A percentile compares a stretch with the other conserved stretches of the same genome.
Conservation (phyloP, 2,113 vertebrate species). For the Corythaeola cristata region DNA sequence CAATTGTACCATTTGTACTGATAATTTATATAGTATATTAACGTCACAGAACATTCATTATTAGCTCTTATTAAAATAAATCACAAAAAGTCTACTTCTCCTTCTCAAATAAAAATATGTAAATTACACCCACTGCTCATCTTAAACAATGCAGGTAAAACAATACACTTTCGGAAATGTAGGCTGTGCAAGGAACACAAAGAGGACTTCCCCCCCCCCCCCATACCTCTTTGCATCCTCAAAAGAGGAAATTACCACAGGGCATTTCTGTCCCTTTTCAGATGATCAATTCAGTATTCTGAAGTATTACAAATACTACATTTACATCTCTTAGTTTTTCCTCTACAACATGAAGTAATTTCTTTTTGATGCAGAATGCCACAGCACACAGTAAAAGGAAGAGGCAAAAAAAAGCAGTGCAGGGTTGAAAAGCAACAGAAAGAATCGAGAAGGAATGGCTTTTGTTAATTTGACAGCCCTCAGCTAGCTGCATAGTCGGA, state of each 20-base stretch:
- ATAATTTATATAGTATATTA: not conserved
- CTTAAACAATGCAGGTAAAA: constrained; percentile 31
- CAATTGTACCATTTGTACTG: not conserved
- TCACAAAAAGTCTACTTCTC: constrained; percentile 23
- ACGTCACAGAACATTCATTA: not conserved
- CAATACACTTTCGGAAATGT: not conserved
- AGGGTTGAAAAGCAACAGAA: not conserved
- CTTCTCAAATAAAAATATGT: constrained; percentile 7
- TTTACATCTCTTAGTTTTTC: constrained; percentile 8
- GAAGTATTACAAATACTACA: not conserved
- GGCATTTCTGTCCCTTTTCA: not conserved
- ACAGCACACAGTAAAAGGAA: not conserved
- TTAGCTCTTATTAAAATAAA: not conserved
- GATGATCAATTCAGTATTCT: not conserved
- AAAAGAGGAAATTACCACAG: not conserved
- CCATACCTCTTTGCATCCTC: not conserved
- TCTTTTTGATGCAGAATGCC: not conserved
- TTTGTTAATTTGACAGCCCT: constrained; percentile 55
- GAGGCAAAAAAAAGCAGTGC: not conserved
- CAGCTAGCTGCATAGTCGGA: constrained; percentile 27
- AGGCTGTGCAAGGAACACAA: not conserved
- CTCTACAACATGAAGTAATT: not conserved
- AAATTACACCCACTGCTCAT: not conserved
- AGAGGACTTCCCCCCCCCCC: not conserved
- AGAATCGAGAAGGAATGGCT: constrained; percentile 22